These are phyloP conservation scores for Rhopalosiphum nymphaeae DNA, from an alignment of 2,888 invertebrate genomes.

Conservation along the genomic window DNA sequence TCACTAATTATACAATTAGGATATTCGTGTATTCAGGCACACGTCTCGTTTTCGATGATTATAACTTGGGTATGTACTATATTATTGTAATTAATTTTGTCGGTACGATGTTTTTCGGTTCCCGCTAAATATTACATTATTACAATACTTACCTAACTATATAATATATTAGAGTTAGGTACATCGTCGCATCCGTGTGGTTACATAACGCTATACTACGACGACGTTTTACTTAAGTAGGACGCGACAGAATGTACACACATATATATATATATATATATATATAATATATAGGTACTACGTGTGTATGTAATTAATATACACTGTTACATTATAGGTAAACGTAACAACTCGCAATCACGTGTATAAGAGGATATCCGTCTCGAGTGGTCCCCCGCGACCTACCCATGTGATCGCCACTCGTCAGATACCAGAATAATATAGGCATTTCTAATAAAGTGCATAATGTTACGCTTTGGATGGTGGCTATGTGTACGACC, in stretches of 20 bases:
- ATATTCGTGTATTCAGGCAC: not conserved
- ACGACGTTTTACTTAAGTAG: conserved; percentile 20
- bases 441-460: not conserved
- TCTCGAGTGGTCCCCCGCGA: not conserved
- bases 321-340: not conserved
- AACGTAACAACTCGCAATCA: conserved; percentile 12
- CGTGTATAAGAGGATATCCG: conserved; percentile 21
- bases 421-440: not conserved
- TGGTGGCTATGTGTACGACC: not conserved
- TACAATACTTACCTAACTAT: not conserved
- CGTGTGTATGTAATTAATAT: not conserved
- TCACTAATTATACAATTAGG: too few species aligned
- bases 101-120: not conserved
- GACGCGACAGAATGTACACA: not conserved
- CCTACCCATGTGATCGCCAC: not conserved
- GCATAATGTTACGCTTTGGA: not conserved
- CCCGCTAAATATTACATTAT: not conserved
- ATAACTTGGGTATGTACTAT: not conserved
- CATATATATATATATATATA: not conserved
- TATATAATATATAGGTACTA: not conserved
- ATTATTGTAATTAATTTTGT: not conserved
- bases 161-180: not conserved
- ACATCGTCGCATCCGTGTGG: not conserved
- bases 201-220: conserved; percentile 2
- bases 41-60: not conserved